Evolutionary conservation across 2,888 invertebrate species (phyloP).

Genomic region (Sceliomorpha sp.): DNA sequence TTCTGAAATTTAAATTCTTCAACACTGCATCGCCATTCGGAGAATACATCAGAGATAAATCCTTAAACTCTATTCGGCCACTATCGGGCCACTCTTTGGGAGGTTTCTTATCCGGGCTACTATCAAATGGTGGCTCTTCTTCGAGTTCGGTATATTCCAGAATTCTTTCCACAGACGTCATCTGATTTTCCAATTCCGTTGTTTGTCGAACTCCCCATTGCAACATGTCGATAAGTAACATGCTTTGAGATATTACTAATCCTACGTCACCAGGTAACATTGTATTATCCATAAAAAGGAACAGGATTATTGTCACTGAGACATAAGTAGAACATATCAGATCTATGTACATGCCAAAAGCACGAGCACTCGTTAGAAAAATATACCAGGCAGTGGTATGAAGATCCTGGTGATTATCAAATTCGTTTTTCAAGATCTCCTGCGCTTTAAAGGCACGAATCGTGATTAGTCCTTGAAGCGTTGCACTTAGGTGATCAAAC

Average conservation of each 20-base stretch:
- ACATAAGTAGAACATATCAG: conserved; percentile 84
- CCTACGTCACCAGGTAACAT: conserved; percentile 81
- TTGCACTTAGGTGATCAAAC: conserved; percentile 94
- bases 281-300: conserved; percentile 81
- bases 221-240: conserved; percentile 81
- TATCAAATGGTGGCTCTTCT: conserved; percentile 82
- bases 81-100: conserved; percentile 82
- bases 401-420: conserved; percentile 83
- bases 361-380: conserved; percentile 84
- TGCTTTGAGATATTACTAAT: conserved; percentile 82
- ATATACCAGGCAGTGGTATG: conserved; percentile 87
- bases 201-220: conserved; percentile 87
- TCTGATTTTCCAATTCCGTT: conserved; percentile 84
- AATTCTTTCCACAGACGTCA: conserved; percentile 87
- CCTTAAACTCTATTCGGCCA: conserved; percentile 81
- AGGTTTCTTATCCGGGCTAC: conserved; percentile 73
- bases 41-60: conserved; percentile 82
- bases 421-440: conserved; percentile 83
- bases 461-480: conserved; percentile 93
- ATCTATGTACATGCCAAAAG: conserved; percentile 85
- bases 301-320: conserved; percentile 83
- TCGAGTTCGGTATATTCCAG: conserved; percentile 85
- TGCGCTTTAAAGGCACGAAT: conserved; percentile 90
- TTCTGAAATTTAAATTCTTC: conserved; percentile 81
- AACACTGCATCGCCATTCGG: conserved; percentile 78